Base-by-base conservation (phyloP, 2,888 invertebrate genomes). In the Plutella xylostella region DNA sequence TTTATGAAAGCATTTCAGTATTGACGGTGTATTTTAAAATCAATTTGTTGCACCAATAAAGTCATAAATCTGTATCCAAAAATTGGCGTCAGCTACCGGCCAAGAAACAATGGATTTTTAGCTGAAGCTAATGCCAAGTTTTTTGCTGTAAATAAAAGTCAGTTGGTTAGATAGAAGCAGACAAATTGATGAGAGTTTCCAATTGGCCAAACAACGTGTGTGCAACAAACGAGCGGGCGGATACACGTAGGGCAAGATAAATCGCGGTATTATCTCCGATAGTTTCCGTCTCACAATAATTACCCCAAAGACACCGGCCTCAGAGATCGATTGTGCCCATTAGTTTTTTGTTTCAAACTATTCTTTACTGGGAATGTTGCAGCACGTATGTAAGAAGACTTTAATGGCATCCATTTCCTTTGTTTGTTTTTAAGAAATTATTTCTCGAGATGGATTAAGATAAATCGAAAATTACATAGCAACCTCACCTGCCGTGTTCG, bases 201-300 rank as follows among this genome's bases (percentile, higher is more conserved):
- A n/a, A n/a, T n/a, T n/a, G n/a, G 53, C 54, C 50, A 49, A 53
- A 62, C 11, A 63, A 57, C 60, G 59, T 58, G 53, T 54, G 56
- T 51, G 33, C 30, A 49, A 46, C 55, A 47, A 51, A 53, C 55
- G 28, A 9, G n/a, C n/a, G n/a, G n/a, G n/a, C 61, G 61, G 60
- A 61, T 56, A 59, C 63, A 60, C 57, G 57, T 52, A 60, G 56
- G 54, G 56, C 57, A 56, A 63, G 60, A 66, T 68, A 67, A 68
- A 68, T 73, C 61, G 63, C 61, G 57, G 64, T 55, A 69, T 72
- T 69, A 72, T 72, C 67, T 66, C 53, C 46, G 51, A 56, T 60
- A 56, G 64, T 68, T 69, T 74, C 76, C 74, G 69, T 60, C 69
- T 55, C 51, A 53, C 60, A 68, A 67, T 72, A 68, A 70, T 72